Base-by-base conservation (phyloP, 2,888 invertebrate genomes). In the Drosophila paranaensis region DNA sequence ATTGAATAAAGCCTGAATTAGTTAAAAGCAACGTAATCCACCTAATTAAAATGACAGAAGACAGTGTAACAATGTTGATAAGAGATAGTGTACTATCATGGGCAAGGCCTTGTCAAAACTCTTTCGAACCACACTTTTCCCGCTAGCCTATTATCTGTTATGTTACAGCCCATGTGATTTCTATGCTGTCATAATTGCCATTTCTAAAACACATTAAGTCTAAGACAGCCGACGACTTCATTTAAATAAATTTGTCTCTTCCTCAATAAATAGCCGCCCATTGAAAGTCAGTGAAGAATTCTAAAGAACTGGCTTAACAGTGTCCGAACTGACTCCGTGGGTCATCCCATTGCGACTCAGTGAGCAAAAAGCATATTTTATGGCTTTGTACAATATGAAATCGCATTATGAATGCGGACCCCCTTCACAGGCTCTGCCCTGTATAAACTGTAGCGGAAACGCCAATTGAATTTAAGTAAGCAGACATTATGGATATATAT, bases 381-480 rank as follows among this genome's bases (percentile, higher is more conserved):
- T 77, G 64, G 69, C 69, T 69, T 79, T 74, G 60, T 80, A 78
- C 86, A 86, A 72, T 73, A 75, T 75, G 37, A 87, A 84, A 83
- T 87, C 84, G 81, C 81, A 79, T 83, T 79, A 86, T 72, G 79
- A 86, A 50, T 63, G 66, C 43, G 68, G 39, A n/a, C 33, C 13
- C 16, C 60, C n/a, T 11, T 13, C 20, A 16, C 10, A 20, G 33
- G 16, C 48, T 14, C 13, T 3, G 27, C 11, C 11, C 39, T 56
- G 33, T 25, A 64, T 27, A 63, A 72, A 73, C 60, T 88, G 71
- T 63, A 77, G 68, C 90, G 90, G 88, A 89, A 90, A 82, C 70
- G 79, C 64, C 88, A 89, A 89, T 89, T 90, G 90, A 88, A 84
- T 83, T 88, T 77, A 81, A 89, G 81, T 90, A 85, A 83, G 71